These are phyloP conservation scores for Sinopyrophorus schimmeli DNA, from an alignment of 2,888 invertebrate species.

Conservation along the genomic window DNA sequence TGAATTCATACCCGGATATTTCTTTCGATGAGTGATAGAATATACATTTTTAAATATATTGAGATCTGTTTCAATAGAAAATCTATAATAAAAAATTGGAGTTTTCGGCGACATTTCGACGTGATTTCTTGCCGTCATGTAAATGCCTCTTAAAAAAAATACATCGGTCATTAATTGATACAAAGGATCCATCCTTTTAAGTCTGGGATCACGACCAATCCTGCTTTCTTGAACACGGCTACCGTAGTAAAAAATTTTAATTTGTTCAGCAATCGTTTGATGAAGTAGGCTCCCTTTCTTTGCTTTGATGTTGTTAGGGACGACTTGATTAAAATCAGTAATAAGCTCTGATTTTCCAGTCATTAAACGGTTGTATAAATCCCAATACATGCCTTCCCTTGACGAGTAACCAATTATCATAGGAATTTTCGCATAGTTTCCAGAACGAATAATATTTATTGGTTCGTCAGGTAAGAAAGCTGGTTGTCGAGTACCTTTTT, in stretches of 20 bases:
- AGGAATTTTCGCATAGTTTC: constrained; percentile 35
- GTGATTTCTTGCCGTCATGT: constrained; percentile 27
- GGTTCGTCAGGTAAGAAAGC: constrained; percentile 44
- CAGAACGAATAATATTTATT: constrained; percentile 43
- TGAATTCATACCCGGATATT: constrained; percentile 19
- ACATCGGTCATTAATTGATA: constrained; percentile 32
- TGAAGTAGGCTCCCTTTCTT: constrained; percentile 13
- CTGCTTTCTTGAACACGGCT: constrained; percentile 4
- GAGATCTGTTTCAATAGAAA: constrained; percentile 29
- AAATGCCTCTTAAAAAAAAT: constrained; percentile 32
- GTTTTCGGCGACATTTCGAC: constrained; percentile 17
- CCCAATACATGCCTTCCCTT: constrained; percentile 29
- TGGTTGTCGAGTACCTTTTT: constrained; percentile 33
- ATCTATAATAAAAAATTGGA: constrained; percentile 35
- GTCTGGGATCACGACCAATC: constrained; percentile 17
- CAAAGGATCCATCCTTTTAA: constrained; percentile 19
- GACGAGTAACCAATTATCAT: constrained; percentile 30
- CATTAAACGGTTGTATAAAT: constrained; percentile 15
- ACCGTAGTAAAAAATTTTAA: constrained; percentile 25
- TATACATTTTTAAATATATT: constrained; percentile 31
- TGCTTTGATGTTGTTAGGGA: constrained; percentile 23
- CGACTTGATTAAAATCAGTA: constrained; percentile 14
- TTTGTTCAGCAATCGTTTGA: constrained; percentile 21
- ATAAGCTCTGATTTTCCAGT: constrained; percentile 18
- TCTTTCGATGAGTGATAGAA: background rate